Evolutionary conservation across 2,113 vertebrate genomes (phyloP), one percentile per base, ranked within the genome.

Genomic region (Chaetops frenatus): DNA sequence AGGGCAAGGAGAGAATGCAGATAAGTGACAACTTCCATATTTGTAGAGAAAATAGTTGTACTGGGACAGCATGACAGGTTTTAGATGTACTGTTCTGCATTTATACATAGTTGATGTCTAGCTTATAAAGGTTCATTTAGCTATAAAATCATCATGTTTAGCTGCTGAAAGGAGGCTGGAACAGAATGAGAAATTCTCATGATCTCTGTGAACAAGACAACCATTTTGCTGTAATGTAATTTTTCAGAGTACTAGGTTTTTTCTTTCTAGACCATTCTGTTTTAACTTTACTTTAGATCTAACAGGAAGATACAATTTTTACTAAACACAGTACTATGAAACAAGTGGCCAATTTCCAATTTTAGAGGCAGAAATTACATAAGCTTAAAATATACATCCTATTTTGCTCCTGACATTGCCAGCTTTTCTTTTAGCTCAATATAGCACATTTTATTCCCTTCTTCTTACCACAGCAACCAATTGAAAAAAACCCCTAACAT

Each of bases 371-470:
- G 47, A 91, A 71, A 81, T 23, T 73, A 40, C 54, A 50, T 54
- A 92, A 62, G 15, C 18, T 50, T 69, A 58, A 87, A 94, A 93
- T 76, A 92, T 19, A 53, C 17, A 94, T 67, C 29, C 29, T 51
- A 65, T 69, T 92, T 91, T 84, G 67, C 57, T 84, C 40, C 86
- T 42, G 21, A 11, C 11, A 21, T 87, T 90, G 44, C 72, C 36
- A 92, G 44, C 38, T 94, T 97, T 73, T 88, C 54, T 86, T 96
- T 97, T 96, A 93, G 95, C 83, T 94, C 97, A 92, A 93, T 84
- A 78, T 9, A 90, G 81, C 65, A 93, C 42, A 95, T 13, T 67
- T 96, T 91, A 94, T 79, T 31, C n/a, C 40, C 9, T 60, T 38
- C 8, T 66, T 88, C 83, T 86, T 78, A 86, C 60, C 24, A 61